A percentile compares a stretch with the other conserved stretches of the same genome.
These are phyloP conservation scores for Vulpes vulpes DNA, from an alignment of 2,113 vertebrate species.

Conservation along the genomic window DNA sequence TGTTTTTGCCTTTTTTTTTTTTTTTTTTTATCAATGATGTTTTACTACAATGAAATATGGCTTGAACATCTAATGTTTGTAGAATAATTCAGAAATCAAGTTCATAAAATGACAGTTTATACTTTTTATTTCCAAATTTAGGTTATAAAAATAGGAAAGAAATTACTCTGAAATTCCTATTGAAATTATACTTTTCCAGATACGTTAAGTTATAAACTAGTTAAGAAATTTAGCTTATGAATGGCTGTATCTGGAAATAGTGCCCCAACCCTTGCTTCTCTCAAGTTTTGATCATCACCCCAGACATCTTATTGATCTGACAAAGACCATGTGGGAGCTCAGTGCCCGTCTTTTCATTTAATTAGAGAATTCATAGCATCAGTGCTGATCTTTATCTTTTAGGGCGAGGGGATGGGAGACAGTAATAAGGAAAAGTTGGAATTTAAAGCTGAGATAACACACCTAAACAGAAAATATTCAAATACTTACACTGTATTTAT, in stretches of 20 bases:
- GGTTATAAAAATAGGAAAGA: not conserved
- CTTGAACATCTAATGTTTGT: not conserved
- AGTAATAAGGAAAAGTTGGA: not conserved
- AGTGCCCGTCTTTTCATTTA: not conserved
- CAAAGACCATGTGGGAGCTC: not conserved
- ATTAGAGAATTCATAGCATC: not conserved
- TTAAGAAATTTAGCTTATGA: not conserved
- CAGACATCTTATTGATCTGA: not conserved
- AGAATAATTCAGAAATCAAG: not conserved
- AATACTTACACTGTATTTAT: not conserved
- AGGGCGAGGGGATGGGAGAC: no score
- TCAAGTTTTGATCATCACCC: not conserved
- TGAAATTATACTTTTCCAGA: not conserved
- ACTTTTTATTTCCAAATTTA: not conserved
- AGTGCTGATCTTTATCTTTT: not conserved
- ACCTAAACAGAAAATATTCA: not conserved
- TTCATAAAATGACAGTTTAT: not conserved
- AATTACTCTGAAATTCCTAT: not conserved
- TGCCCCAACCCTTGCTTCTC: accelerated
- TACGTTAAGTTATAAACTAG: no score
- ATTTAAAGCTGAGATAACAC: not conserved
- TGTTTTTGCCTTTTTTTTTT: not conserved
- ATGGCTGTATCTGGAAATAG: not conserved
- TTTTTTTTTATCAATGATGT: not conserved
- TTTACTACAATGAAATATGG: not conserved